These are phyloP conservation scores for Hirtodrosophila trivittata DNA, from an alignment of 2,888 invertebrate genomes.

Conservation along the genomic window DNA sequence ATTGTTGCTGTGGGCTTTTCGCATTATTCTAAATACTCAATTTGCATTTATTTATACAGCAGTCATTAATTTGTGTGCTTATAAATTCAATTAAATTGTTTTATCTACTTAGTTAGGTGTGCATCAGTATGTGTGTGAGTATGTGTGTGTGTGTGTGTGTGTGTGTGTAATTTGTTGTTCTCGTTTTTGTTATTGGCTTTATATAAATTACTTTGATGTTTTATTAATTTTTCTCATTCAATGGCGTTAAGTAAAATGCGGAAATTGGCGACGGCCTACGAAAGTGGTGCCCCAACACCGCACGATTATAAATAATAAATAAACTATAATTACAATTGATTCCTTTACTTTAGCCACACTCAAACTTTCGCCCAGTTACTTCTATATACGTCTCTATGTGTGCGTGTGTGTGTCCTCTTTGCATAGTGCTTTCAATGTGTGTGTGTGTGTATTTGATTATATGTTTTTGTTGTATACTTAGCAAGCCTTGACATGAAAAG, in stretches of 20 bases:
- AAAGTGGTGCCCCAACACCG: conserved; percentile 40
- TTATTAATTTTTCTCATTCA: conserved; percentile 72
- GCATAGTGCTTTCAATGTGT: conserved; percentile 5
- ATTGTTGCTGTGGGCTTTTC: conserved; percentile 45
- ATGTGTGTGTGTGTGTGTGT: conserved; percentile 37
- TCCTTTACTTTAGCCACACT: conserved; percentile 18
- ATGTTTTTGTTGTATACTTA: conserved; percentile 16
- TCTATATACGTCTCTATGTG: neutral
- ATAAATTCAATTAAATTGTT: conserved; percentile 74
- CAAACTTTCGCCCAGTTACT: conserved; percentile 22
- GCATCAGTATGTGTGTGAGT: conserved; percentile 27
- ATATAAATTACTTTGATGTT: conserved; percentile 63
- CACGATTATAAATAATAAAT: conserved; percentile 51
- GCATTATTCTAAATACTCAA: conserved; percentile 70
- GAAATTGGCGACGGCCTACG: conserved; percentile 53
- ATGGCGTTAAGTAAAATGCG: conserved; percentile 64
- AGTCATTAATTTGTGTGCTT: conserved; percentile 70
- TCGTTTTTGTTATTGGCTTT: conserved; percentile 25
- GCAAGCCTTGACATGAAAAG: conserved; percentile 62
- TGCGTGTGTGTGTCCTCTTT: conserved; percentile 34
- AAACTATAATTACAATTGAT: conserved; percentile 40
- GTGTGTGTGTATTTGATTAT: conserved; percentile 21
- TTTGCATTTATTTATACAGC: conserved; percentile 73
- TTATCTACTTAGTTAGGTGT: conserved; percentile 55
- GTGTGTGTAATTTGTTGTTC: conserved; percentile 22